Evolutionary conservation across 1,140 invertebrate species (phyloP).

Genomic region (Euwallacea similis): DNA sequence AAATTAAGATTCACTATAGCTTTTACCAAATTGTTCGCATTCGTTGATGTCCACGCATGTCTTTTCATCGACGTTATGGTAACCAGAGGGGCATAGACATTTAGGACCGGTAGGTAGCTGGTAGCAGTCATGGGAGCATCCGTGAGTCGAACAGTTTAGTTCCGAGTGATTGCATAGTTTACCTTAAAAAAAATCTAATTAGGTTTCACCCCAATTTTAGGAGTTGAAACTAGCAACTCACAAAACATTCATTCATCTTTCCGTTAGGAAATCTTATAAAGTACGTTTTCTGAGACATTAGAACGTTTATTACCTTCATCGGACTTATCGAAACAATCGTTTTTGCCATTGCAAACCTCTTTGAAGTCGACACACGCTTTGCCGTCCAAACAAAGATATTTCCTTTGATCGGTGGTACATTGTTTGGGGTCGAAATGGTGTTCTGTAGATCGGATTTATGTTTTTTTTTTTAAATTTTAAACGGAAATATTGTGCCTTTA

Average conservation of each 20-base stretch:
- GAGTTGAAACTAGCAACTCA: no score
- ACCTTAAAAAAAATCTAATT: constrained; percentile 24
- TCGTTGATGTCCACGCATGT: constrained; percentile 72
- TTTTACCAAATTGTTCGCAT: constrained; percentile 67
- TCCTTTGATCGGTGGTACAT: constrained; percentile 55
- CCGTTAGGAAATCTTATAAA: no score
- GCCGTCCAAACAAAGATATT: constrained; percentile 62
- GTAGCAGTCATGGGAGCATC: constrained; percentile 55
- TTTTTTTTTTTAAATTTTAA: neutral
- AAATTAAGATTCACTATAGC: no score
- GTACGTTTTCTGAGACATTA: no score
- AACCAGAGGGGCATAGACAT: constrained; percentile 57
- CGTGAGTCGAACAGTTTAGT: constrained; percentile 51
- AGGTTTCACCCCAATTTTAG: neutral
- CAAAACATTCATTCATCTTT: no score
- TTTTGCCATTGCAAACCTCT: constrained; percentile 71
- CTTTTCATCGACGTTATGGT: constrained; percentile 47
- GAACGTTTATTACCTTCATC: constrained; percentile 62
- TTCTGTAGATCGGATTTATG: constrained; percentile 22
- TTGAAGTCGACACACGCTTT: constrained; percentile 65
- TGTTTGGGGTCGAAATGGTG: constrained; percentile 46
- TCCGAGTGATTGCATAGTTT: constrained; percentile 57
- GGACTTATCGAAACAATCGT: constrained; percentile 77
- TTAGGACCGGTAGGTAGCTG: constrained; percentile 55
- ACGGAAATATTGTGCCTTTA: constrained; percentile 51